A percentile compares a stretch with the other conserved stretches of the same genome.
phyloP scores from a whole-genome alignment of 2,113 vertebrate species.

The Ciconia stormi region DNA sequence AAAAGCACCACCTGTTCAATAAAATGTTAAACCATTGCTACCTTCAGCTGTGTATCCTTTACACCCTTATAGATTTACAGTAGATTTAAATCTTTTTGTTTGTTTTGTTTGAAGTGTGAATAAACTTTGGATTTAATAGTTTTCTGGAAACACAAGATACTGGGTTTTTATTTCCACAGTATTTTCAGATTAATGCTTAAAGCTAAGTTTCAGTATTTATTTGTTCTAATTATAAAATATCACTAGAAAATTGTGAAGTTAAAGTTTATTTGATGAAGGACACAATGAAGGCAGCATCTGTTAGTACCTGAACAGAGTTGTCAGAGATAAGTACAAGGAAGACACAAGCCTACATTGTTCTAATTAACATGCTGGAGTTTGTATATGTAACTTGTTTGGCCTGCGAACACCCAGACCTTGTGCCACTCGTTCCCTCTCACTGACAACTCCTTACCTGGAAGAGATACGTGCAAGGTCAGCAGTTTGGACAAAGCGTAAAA shows the following conservation, averaged over 20 bases:
- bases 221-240: neutral
- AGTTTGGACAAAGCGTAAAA: neutral
- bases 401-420: no score
- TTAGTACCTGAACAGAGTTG: neutral
- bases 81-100: neutral
- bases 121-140: conserved; percentile 22
- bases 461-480: fast-evolving
- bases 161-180: neutral
- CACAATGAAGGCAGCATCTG: neutral
- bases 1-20: conserved; percentile 6
- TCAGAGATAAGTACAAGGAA: neutral
- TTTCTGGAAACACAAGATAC: neutral
- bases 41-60: neutral
- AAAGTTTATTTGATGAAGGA: neutral
- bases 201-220: neutral
- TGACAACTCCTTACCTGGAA: fast-evolving
- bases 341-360: fast-evolving
- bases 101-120: neutral
- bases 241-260: neutral
- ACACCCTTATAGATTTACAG: neutral
- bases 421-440: neutral
- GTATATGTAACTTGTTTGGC: fast-evolving
- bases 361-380: fast-evolving
- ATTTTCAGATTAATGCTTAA: neutral
- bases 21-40: neutral